phyloP scores from a whole-genome alignment of 2,797 vertebrate genomes.

The Darevskia mixta region DNA sequence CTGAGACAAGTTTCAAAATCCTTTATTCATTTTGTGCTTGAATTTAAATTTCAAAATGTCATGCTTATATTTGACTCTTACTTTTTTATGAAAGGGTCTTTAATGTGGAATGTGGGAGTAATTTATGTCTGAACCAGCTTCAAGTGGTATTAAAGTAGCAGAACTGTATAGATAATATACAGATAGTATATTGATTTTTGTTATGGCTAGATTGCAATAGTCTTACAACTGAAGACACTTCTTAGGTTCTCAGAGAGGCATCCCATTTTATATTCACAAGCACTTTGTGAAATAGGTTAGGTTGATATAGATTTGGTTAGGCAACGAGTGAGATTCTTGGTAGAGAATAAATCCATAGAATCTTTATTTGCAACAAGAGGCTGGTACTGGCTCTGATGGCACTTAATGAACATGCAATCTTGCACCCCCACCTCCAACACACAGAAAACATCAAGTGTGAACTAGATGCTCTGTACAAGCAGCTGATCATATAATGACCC shows the following conservation, averaged over 20 bases:
- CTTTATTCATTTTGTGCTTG: neutral
- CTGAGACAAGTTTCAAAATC: neutral
- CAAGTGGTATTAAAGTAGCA: neutral
- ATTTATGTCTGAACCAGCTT: neutral
- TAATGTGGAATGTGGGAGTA: neutral
- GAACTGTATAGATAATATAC: too few species aligned
- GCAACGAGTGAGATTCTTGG: neutral
- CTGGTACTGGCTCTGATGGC: too few species aligned
- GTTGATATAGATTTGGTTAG: neutral
- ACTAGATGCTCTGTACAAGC: neutral
- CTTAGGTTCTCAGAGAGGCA: neutral
- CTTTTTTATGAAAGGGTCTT: neutral
- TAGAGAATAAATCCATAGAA: neutral
- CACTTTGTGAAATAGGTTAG: neutral
- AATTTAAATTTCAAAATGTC: neutral
- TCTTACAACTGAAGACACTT: neutral
- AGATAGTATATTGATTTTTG: neutral
- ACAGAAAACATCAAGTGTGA: neutral
- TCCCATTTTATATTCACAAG: neutral
- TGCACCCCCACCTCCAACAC: neutral
- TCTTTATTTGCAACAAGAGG: too few species aligned
- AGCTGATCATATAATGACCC: neutral
- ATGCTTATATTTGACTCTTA: neutral
- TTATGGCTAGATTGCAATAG: neutral
- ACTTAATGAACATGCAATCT: neutral